Conservation (phyloP, 2,113 vertebrate genomes). For the Empidonax alnorum region DNA sequence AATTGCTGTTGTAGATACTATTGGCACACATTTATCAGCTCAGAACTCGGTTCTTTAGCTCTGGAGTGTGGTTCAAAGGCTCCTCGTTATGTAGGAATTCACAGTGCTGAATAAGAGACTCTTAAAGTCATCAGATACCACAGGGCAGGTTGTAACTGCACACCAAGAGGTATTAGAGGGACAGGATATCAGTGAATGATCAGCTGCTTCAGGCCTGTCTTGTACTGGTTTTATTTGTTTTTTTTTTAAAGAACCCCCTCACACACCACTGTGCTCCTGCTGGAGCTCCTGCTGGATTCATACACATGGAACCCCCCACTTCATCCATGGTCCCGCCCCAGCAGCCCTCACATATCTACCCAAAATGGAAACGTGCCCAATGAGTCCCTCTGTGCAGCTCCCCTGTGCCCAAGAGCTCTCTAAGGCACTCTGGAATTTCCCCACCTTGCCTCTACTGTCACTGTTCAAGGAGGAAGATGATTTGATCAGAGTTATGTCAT, state of each 20-base stretch:
- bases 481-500: accelerated
- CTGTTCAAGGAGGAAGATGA: background rate
- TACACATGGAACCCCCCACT: background rate
- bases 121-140: background rate
- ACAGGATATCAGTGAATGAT: background rate
- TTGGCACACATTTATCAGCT: background rate
- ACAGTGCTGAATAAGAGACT: background rate
- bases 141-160: background rate
- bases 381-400: background rate
- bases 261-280: background rate
- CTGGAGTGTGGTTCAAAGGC: background rate
- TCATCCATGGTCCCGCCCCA: too few species aligned
- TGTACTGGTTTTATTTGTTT: background rate
- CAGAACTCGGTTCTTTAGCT: background rate
- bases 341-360: background rate
- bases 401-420: background rate
- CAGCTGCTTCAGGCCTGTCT: background rate
- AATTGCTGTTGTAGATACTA: background rate
- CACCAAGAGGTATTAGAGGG: background rate
- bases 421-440: background rate
- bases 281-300: background rate
- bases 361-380: background rate
- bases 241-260: background rate
- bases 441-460: background rate
- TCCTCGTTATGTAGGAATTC: background rate